Conservation (phyloP, 2,888 invertebrate genomes). For the Parnassius mnemosyne region DNA sequence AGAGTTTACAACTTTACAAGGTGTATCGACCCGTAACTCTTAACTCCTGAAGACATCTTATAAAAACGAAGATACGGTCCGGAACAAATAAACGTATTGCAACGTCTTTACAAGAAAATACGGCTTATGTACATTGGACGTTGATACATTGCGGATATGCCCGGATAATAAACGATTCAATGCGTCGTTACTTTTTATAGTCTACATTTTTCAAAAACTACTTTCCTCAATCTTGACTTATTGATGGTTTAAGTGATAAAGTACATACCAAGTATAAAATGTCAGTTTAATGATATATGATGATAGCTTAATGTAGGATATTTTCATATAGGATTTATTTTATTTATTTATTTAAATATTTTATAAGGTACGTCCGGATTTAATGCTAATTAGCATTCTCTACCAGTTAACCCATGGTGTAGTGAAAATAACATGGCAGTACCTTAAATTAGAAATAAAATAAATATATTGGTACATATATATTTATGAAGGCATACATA, state of each 20-base stretch:
- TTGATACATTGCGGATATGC: constrained; percentile 48
- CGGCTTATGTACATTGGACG: constrained; percentile 46
- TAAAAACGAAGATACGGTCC: constrained; percentile 63
- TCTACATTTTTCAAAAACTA: constrained; percentile 24
- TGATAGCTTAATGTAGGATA: too few relatives aligned
- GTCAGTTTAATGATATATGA: too few relatives aligned
- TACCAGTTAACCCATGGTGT: too few relatives aligned
- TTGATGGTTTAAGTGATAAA: constrained; percentile 14
- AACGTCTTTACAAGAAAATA: constrained; percentile 54
- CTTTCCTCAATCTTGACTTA: constrained; percentile 19
- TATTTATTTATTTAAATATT: too few relatives aligned
- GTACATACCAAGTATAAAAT: not conserved
- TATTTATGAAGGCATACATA: too few relatives aligned
- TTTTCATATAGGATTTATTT: too few relatives aligned
- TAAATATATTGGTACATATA: too few relatives aligned
- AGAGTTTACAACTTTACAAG: constrained; percentile 48
- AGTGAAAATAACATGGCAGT: too few relatives aligned
- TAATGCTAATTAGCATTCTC: too few relatives aligned
- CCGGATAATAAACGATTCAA: constrained; percentile 34
- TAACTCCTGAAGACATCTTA: constrained; percentile 51
- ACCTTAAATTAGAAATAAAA: too few relatives aligned
- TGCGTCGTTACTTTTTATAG: constrained; percentile 28
- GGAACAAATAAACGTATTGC: constrained; percentile 70
- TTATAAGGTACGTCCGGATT: too few relatives aligned
- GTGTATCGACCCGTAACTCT: constrained; percentile 56